These are phyloP conservation scores for Fulica atra DNA, from an alignment of 2,113 vertebrate genomes.

Conservation along the genomic window DNA sequence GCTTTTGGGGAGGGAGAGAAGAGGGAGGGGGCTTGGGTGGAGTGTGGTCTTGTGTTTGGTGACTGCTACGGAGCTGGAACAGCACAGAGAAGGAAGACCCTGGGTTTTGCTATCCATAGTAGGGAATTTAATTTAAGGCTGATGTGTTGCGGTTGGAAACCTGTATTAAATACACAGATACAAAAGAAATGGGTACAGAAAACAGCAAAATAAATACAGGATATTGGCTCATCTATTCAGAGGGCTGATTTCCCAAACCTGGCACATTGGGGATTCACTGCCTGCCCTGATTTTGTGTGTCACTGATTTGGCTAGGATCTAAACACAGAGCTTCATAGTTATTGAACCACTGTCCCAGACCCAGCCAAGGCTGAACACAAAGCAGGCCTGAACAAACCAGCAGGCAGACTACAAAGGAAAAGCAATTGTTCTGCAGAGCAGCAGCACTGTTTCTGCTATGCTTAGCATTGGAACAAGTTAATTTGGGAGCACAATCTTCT, in stretches of 20 bases:
- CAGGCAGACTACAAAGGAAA: constrained; percentile 56
- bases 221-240: constrained; percentile 11
- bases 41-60: neutral
- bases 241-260: constrained; percentile 55
- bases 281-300: constrained; percentile 65
- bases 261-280: constrained; percentile 44
- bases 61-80: neutral
- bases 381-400: constrained; percentile 63
- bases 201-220: constrained; percentile 58
- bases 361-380: constrained; percentile 70
- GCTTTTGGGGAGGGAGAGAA: neutral
- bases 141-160: constrained; percentile 30
- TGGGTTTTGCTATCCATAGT: constrained; percentile 29
- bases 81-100: neutral
- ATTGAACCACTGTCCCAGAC: constrained; percentile 53
- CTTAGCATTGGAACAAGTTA: constrained; percentile 78
- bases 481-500: constrained; percentile 74
- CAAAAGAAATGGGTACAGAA: constrained; percentile 31
- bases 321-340: constrained; percentile 52
- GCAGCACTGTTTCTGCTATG: constrained; percentile 55
- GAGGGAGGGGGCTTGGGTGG: neutral
- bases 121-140: constrained; percentile 56
- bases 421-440: constrained; percentile 73
- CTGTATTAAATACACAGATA: constrained; percentile 39
- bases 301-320: constrained; percentile 65